A percentile compares a stretch with the other conserved stretches of the same genome.
phyloP scores from a whole-genome alignment of 2,113 vertebrate genomes.

The Perca schrenkii region DNA sequence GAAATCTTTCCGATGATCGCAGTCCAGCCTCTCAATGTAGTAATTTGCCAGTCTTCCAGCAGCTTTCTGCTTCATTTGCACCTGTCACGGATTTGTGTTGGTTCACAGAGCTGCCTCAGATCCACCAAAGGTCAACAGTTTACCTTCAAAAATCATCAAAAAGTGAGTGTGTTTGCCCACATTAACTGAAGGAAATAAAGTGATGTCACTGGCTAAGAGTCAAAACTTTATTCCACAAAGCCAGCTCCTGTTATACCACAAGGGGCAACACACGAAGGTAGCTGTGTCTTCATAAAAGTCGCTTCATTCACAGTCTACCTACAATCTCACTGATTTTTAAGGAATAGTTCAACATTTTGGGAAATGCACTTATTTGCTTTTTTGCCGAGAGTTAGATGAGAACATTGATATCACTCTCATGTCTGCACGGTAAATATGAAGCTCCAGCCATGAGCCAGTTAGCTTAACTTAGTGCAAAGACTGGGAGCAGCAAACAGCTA shows the following conservation, averaged over 20 bases:
- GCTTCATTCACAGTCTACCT: not conserved
- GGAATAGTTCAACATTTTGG: not conserved
- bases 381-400: not conserved
- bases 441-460: not conserved
- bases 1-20: conserved; percentile 58
- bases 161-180: conserved; percentile 33
- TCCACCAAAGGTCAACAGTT: conserved; percentile 47
- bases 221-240: conserved; percentile 19
- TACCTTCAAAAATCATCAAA: conserved; percentile 24
- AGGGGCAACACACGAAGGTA: conserved; percentile 13
- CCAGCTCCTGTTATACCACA: conserved; percentile 12
- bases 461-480: not conserved
- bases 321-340: not conserved
- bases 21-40: conserved; percentile 38
- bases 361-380: not conserved
- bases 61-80: conserved; percentile 67
- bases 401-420: not conserved
- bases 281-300: conserved; percentile 8
- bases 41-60: conserved; percentile 30
- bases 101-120: conserved; percentile 35
- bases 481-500: not conserved
- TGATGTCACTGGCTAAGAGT: conserved; percentile 35
- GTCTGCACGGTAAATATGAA: not conserved
- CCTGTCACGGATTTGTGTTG: conserved; percentile 46
- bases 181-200: not conserved